These are phyloP conservation scores for Poeciliopsis paucimaculata DNA, from an alignment of 2,797 vertebrate genomes.

Conservation along the genomic window DNA sequence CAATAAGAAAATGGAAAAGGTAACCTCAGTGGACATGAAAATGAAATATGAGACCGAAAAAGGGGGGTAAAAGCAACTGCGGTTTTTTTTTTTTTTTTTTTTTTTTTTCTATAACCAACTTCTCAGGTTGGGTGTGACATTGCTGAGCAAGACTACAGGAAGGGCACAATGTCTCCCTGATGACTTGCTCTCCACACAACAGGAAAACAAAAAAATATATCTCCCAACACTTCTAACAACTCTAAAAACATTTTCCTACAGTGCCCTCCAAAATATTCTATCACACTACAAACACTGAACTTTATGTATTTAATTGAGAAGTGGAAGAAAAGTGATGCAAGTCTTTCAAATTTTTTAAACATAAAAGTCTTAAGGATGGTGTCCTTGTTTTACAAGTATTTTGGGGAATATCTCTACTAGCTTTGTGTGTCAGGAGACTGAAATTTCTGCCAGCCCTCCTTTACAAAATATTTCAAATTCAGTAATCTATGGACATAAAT, in stretches of 20 bases:
- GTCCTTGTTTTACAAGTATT: neutral
- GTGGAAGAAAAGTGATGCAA: neutral
- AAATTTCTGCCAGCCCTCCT: neutral
- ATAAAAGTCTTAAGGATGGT: neutral
- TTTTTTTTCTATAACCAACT: constrained; percentile 80
- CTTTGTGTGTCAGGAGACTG: neutral
- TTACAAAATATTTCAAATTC: neutral
- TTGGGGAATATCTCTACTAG: neutral
- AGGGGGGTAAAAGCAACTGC: too few species aligned
- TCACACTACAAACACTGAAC: neutral
- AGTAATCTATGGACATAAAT: neutral
- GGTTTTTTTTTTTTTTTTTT: too few species aligned
- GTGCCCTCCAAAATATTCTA: neutral
- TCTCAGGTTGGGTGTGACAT: constrained; percentile 77
- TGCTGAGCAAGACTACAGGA: constrained; percentile 76
- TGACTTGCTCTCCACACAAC: constrained; percentile 52
- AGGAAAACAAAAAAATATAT: constrained; percentile 17
- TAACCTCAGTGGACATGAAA: too few species aligned
- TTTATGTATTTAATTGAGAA: neutral
- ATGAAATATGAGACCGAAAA: too few species aligned
- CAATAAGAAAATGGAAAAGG: too few species aligned
- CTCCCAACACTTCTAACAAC: constrained; percentile 46
- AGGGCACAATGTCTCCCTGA: constrained; percentile 73
- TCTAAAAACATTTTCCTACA: constrained; percentile 29
- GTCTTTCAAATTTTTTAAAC: neutral